These are phyloP conservation scores for Craterocephalus amniculus DNA, from an alignment of 2,797 vertebrate genomes.

Conservation along the genomic window DNA sequence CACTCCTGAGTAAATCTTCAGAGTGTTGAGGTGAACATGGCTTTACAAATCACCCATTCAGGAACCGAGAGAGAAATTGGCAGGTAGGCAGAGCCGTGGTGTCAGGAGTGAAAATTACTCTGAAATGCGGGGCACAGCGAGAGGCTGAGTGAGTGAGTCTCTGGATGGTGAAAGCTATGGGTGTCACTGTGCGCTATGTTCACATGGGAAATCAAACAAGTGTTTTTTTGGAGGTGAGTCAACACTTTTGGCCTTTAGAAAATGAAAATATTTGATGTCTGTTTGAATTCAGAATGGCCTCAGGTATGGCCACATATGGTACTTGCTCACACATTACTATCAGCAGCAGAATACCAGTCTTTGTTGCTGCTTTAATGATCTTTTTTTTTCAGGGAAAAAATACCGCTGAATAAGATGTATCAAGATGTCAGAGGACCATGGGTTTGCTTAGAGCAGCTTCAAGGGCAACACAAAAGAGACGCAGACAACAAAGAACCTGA, in stretches of 20 bases:
- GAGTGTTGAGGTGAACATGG: slow-evolving; percentile 79
- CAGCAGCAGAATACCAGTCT: slow-evolving; percentile 11
- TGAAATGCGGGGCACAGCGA: slow-evolving; percentile 72
- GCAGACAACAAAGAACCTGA: slow-evolving; percentile 82
- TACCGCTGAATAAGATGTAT: slow-evolving; percentile 72
- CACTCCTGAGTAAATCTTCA: slow-evolving; percentile 75
- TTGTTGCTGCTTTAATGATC: slow-evolving; percentile 12
- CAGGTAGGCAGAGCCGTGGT: slow-evolving; percentile 77
- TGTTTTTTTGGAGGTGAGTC: slow-evolving; percentile 72
- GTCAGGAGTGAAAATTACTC: slow-evolving; percentile 81
- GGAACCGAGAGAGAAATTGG: slow-evolving; percentile 78
- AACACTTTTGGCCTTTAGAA: slow-evolving; percentile 66
- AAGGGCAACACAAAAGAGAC: slow-evolving; percentile 79
- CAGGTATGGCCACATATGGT: slow-evolving; percentile 23
- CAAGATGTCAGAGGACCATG: slow-evolving; percentile 59
- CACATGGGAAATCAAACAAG: slow-evolving; percentile 76
- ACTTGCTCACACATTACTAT: slow-evolving; percentile 25
- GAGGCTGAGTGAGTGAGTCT: slow-evolving; percentile 69
- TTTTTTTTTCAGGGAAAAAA: slow-evolving; percentile 26
- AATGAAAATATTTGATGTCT: slow-evolving; percentile 66
- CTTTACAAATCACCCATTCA: slow-evolving; percentile 83
- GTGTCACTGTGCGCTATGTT: slow-evolving; percentile 65
- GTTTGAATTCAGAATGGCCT: slow-evolving; percentile 52
- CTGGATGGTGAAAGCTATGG: slow-evolving; percentile 70
- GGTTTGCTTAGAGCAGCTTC: slow-evolving; percentile 71